Base-by-base conservation (phyloP, 2,113 vertebrate genomes). In the Setophaga kirtlandii region DNA sequence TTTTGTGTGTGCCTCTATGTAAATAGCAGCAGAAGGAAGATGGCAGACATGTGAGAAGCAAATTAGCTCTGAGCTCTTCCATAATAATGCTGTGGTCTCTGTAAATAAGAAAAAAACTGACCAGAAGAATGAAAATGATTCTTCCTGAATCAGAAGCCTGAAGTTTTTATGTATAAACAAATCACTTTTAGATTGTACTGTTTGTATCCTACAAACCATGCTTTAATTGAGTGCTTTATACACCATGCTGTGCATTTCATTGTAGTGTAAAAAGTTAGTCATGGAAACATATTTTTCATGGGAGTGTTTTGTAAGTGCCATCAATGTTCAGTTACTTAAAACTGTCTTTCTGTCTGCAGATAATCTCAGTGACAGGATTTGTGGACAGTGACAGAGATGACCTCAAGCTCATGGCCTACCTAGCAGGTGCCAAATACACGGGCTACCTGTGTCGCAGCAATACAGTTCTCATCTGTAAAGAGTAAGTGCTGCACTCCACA, bases 381-480 rank as follows among this genome's bases (percentile, higher is more conserved):
- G 97, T 99, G 83, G 99, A 99, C 20, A 98, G 98, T 27, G 99
- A 99, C 97, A 98, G 99, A 93, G 99, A 99, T 69, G 99, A 99
- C 96, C 97, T 99, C 76, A 99, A 99, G 96, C 91, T 99, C 52
- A 99, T 99, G 99, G 98, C 99, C 5, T 99, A 99, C 94, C 96
- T 99, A 88, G 98, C 99, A 16, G 99, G 99, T 15, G 99, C 99
- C 94, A 98, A 99, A 37, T 99, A 99, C 93, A 99, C 99, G 0
- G 99, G 99, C 44, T 99, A 99, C 78, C 97, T 99, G 53, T 99
- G 99, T 81, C 99, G 99, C 73, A 99, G 99, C 94, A 99, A 99
- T 97, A 99, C 99, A 0, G 98, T 99, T 46, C 99, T 99, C 98
- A 98, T 99, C 97, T 99, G 99, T 77, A 99, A 99, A 98, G 99